Conservation (phyloP, 1,140 invertebrate species). For the silkworm (Bombyx mori) region ASM3026992v2 NC_085129.1:15051501-15052000, state of each 20-base stretch:
- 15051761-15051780: conserved; percentile 80
- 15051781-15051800: conserved; percentile 77
- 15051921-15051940: conserved; percentile 73
- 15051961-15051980: conserved; percentile 53
- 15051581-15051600: no score
- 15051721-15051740: neutral
- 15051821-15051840: conserved; percentile 76
- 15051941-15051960: conserved; percentile 76
- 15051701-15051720: no score
- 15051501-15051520: no score
- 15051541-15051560: no score
- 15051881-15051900: conserved; percentile 54
- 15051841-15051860: conserved; percentile 49
- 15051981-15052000: conserved; percentile 24
- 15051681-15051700: no score
- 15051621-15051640: no score
- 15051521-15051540: no score
- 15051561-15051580: no score
- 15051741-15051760: conserved; percentile 73
- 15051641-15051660: no score
- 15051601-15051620: no score
- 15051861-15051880: conserved; percentile 37
- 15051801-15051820: conserved; percentile 89
- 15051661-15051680: no score
- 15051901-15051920: conserved; percentile 73